A percentile compares a stretch with the other conserved stretches of the same genome.
These are phyloP conservation scores for Euphysa ruthae DNA, from an alignment of 30 jellyfish, hydroid and myxozoan genomes.

Conservation along the genomic window DNA sequence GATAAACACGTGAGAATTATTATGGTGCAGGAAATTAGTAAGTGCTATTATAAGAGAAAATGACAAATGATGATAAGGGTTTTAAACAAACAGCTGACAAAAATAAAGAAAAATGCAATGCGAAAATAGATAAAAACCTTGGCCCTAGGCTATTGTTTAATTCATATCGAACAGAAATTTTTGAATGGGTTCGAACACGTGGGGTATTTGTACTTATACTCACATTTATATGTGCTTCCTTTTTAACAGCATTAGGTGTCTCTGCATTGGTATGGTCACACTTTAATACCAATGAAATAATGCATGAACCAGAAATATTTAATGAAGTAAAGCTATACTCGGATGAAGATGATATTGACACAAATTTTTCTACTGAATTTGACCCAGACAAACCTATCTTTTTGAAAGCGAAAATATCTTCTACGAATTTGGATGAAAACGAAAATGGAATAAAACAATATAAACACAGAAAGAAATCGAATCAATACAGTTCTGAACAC, in stretches of 20 bases:
- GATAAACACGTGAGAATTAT: no score
- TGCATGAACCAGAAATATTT: neutral
- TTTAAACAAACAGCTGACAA: no score
- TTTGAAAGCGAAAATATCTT: neutral
- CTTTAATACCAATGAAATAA: neutral
- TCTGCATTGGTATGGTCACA: slow-evolving; percentile 1
- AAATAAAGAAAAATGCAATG: no score
- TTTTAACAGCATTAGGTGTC: neutral
- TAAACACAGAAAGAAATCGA: no score
- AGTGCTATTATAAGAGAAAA: no score
- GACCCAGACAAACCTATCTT: neutral
- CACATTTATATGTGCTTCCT: neutral
- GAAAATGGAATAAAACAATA: no score
- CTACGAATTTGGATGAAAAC: no score
- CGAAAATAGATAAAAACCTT: no score
- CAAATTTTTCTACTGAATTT: neutral
- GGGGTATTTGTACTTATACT: neutral
- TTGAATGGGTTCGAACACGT: slow-evolving; percentile 3
- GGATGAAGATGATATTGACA: neutral
- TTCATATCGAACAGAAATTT: neutral
- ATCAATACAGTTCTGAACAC: no score
- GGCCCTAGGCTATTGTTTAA: neutral
- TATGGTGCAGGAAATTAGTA: no score
- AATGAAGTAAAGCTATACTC: slow-evolving; percentile 1
- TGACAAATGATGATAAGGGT: no score